These are phyloP conservation scores for Stylophora pistillata DNA, from an alignment of 64 coral and sea anemone genomes.

Conservation along the genomic window DNA sequence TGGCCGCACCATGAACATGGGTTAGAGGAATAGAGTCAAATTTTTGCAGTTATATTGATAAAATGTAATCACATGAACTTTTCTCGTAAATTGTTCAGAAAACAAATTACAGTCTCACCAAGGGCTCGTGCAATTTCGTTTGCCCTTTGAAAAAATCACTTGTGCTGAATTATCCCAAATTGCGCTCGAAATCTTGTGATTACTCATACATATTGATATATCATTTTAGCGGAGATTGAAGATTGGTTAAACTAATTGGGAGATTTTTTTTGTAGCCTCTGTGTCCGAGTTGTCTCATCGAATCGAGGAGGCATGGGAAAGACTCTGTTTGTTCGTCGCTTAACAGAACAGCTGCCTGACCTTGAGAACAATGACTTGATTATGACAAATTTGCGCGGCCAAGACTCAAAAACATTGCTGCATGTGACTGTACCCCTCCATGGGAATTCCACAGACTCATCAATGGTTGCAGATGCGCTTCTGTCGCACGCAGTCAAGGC, in stretches of 20 bases:
- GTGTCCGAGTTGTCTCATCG: conserved; percentile 71
- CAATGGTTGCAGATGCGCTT: conserved; percentile 48
- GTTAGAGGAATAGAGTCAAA: too few relatives aligned
- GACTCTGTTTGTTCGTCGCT: conserved; percentile 55
- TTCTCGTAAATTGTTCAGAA: too few relatives aligned
- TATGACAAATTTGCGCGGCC: not conserved
- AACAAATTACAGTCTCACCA: too few relatives aligned
- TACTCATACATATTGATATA: too few relatives aligned
- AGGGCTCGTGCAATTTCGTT: too few relatives aligned
- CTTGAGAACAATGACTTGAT: conserved; percentile 61
- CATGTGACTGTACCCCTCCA: conserved; percentile 78
- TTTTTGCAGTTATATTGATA: too few relatives aligned
- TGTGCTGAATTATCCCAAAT: too few relatives aligned
- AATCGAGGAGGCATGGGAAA: conserved; percentile 73
- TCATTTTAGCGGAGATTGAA: not conserved
- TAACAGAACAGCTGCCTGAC: conserved; percentile 59
- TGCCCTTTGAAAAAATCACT: too few relatives aligned
- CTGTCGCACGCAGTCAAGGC: conserved; percentile 48
- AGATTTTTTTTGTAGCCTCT: conserved; percentile 38
- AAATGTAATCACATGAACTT: too few relatives aligned
- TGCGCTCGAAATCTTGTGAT: too few relatives aligned
- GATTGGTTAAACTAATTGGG: conserved; percentile 32
- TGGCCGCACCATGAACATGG: too few relatives aligned
- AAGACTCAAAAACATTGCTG: not conserved
- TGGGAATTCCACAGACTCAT: conserved; percentile 68